Evolutionary conservation across 1,140 invertebrate genomes (phyloP), one percentile per base, ranked within the genome.

Genomic region (Solenopsis fugax): DNA sequence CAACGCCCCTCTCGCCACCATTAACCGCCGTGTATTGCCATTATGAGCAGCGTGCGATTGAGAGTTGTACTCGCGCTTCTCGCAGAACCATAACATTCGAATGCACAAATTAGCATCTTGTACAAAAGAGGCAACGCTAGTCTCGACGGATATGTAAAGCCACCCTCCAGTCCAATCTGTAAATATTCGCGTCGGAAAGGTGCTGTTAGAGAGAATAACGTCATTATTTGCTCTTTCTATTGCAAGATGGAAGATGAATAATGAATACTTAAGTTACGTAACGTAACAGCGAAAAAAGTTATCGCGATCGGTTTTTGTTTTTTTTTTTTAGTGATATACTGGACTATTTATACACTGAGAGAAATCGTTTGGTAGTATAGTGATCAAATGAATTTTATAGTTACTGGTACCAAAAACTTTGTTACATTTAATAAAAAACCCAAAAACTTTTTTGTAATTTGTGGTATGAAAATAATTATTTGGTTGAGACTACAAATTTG

Each of bases 1-100:
- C 89, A 88, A 88, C 90, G 82, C 89, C 91, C 88, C 91, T 91
- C 89, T 82, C 89, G 86, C 87, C 92, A 85, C 91, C 89, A 91
- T 93, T 89, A 90, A 84, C 80, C 54, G n/a, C 65, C 84, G 72
- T 77, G 77, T 87, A 75, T 67, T 34, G 54, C 75, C 85, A 87
- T 90, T 90, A 73, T 21, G 21, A 18, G 37, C 45, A 58, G 29
- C 52, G 10, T 37, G 50, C 48, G 73, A 85, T 45, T 45, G 13
- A 69, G 18, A 82, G 37, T 58, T 82, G 41, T n/a, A 9, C 67
- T 72, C 80, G 80, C 54, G 29, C 78, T 45, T 81, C 24, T 48
- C 60, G 16, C 52, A 21, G 54, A 60, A 16, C 29, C 34, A 34
- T 34, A 18, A 73, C 48, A 73, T 50, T 84, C 13, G 6, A 16